Conservation (phyloP, 1,140 invertebrate genomes). For the Copidosoma floridanum region DNA sequence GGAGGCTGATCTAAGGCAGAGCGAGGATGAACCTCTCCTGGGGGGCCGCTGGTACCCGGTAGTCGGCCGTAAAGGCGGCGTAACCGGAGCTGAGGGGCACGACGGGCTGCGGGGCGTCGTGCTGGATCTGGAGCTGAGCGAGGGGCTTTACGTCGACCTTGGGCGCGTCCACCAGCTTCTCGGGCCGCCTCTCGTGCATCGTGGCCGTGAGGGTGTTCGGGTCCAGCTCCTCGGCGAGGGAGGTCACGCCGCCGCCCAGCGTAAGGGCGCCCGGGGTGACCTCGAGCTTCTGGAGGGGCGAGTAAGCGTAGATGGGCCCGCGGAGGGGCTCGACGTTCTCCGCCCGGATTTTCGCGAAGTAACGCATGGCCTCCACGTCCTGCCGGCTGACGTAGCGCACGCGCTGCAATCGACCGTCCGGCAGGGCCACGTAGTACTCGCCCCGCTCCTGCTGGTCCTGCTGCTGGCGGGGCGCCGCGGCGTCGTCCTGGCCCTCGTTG, state of each 20-base stretch:
- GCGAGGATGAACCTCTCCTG: constrained; percentile 43
- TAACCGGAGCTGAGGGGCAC: constrained; percentile 40
- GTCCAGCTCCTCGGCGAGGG: neutral
- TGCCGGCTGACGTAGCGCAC: constrained; percentile 56
- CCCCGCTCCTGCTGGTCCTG: constrained; percentile 46
- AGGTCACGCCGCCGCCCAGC: constrained; percentile 28
- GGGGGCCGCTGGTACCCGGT: constrained; percentile 23
- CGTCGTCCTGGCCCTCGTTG: constrained; percentile 37
- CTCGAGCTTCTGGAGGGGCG: constrained; percentile 50
- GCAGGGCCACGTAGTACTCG: constrained; percentile 59
- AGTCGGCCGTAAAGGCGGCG: constrained; percentile 42
- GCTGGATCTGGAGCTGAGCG: constrained; percentile 44
- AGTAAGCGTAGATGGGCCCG: constrained; percentile 58
- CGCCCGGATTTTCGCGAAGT: constrained; percentile 56
- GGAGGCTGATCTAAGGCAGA: constrained; percentile 33
- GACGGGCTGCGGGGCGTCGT: constrained; percentile 37
- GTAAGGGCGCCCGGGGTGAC: constrained; percentile 33
- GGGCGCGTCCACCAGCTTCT: constrained; percentile 16
- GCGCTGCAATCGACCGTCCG: constrained; percentile 56
- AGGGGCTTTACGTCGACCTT: constrained; percentile 41
- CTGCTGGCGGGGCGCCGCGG: constrained; percentile 37
- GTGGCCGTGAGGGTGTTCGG: neutral
- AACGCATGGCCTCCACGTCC: constrained; percentile 58
- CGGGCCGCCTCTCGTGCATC: constrained; percentile 1
- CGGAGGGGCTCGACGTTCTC: constrained; percentile 59